Percentiles rank a stretch among this genome's conserved stretches.
Conservation (phyloP, 1,140 invertebrate genomes). For the Formica selysi region DNA sequence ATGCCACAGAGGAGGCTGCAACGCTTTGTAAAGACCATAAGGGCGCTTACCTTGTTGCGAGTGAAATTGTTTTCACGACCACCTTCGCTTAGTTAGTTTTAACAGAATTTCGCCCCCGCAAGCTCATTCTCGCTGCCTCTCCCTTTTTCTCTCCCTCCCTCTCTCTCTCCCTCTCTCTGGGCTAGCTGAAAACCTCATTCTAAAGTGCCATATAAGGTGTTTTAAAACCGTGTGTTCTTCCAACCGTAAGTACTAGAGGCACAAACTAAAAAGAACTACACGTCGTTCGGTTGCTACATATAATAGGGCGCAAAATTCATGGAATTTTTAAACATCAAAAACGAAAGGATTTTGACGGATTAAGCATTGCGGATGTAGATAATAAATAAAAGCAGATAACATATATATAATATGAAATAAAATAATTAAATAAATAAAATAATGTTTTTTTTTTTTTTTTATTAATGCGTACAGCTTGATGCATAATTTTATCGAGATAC, state of each 20-base stretch:
- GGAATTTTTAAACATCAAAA: conserved; percentile 6
- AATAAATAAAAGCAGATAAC: not conserved
- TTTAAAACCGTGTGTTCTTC: not conserved
- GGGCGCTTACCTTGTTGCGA: conserved; percentile 46
- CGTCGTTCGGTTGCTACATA: too few relatives aligned
- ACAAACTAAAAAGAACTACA: not conserved
- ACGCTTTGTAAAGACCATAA: conserved; percentile 39
- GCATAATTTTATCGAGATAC: too few relatives aligned
- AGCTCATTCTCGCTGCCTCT: conserved; percentile 25
- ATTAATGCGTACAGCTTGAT: too few relatives aligned
- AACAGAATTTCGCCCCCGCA: conserved; percentile 47
- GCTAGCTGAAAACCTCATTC: conserved; percentile 19
- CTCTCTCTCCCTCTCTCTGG: not conserved
- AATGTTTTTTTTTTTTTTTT: too few relatives aligned
- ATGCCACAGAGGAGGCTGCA: not conserved
- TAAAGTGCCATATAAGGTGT: conserved; percentile 25
- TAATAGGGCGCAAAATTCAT: not conserved
- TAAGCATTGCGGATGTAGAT: not conserved
- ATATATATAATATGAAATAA: too few relatives aligned
- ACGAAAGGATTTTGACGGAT: not conserved
- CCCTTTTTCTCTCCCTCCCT: not conserved
- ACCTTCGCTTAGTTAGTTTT: conserved; percentile 62
- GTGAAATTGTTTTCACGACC: conserved; percentile 60
- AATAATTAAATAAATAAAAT: too few relatives aligned
- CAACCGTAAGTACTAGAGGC: not conserved